Evolutionary conservation across 2,888 invertebrate genomes (phyloP), one percentile per base, ranked within the genome.

Genomic region (Anoncus sp.): DNA sequence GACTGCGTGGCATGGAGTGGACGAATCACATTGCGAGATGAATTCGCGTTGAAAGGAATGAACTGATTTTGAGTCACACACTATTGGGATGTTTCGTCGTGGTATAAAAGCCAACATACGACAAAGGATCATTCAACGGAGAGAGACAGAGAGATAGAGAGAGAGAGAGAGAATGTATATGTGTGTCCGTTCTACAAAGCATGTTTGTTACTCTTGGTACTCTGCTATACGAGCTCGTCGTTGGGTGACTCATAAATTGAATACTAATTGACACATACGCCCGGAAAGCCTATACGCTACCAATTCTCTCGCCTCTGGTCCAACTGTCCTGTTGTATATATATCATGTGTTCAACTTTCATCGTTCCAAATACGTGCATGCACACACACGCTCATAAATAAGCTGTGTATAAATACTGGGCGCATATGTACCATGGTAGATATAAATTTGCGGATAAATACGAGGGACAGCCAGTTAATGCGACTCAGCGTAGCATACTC

Each of bases 391-490:
- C 31, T 3, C 53, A 43, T 18, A n/a, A n/a, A n/a, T n/a, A n/a
- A n/a, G 45, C 69, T 75, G 81, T 82, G 85, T 86, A 87, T 84
- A 84, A 87, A 86, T 80, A 77, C 70, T 77, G 80, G 27, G 83
- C 85, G 82, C 86, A 86, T 87, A 85, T 87, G 86, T 85, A 87
- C 83, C 74, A 80, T 79, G 84, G 72, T 78, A 62, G 77, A 84
- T 86, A 89, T 89, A 89, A 89, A 89, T 89, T 88, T 82, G 72
- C 82, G 85, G 86, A 88, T 89, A 87, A 88, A 88, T 89, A 88
- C 85, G 86, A 84, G 82, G 84, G 85, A 83, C 85, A 86, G 85
- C 82, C 83, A 83, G 85, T 87, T 88, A 86, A 86, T 86, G 84
- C 84, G 84, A 82, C 80, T 77, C 73, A 66, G 72, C 49, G 43